Evolutionary conservation across 2,113 vertebrate genomes (phyloP).

Genomic region (Lycaon pictus): DNA sequence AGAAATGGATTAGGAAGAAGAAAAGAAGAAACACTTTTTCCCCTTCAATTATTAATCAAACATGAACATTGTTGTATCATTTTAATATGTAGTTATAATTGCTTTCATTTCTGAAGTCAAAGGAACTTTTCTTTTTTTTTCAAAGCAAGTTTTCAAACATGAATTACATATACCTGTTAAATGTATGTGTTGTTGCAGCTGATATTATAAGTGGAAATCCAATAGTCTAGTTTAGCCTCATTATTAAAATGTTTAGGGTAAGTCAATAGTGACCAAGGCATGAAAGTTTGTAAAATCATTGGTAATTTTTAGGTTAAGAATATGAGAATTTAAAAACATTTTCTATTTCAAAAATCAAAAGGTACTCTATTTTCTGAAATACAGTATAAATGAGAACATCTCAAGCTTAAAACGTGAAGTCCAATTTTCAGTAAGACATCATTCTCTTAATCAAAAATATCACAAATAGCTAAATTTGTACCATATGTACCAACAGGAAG

Average conservation of each 20-base stretch:
- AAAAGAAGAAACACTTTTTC: background rate
- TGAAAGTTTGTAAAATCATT: background rate
- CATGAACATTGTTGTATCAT: background rate
- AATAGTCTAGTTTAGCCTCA: background rate
- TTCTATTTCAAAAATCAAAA: background rate
- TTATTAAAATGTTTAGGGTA: conserved; percentile 32
- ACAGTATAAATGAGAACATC: background rate
- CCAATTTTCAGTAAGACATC: background rate
- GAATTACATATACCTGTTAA: conserved; percentile 4
- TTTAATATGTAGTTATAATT: conserved; percentile 65
- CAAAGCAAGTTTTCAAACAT: conserved; percentile 22
- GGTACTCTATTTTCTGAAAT: background rate
- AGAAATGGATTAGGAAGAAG: conserved; percentile 44
- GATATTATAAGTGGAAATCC: conserved; percentile 1
- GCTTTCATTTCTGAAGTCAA: conserved; percentile 48
- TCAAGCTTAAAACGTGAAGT: conserved; percentile 41
- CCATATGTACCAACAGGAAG: conserved; percentile 65
- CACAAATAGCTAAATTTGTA: conserved; percentile 20
- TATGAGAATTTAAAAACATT: conserved; percentile 11
- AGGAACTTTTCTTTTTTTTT: background rate
- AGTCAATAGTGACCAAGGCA: background rate
- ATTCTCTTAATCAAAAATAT: background rate
- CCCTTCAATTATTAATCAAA: background rate
- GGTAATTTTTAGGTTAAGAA: conserved; percentile 5
- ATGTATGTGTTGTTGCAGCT: conserved; percentile 41